Base-by-base conservation (phyloP, 2,113 vertebrate genomes). In the Panthera uncia region DNA sequence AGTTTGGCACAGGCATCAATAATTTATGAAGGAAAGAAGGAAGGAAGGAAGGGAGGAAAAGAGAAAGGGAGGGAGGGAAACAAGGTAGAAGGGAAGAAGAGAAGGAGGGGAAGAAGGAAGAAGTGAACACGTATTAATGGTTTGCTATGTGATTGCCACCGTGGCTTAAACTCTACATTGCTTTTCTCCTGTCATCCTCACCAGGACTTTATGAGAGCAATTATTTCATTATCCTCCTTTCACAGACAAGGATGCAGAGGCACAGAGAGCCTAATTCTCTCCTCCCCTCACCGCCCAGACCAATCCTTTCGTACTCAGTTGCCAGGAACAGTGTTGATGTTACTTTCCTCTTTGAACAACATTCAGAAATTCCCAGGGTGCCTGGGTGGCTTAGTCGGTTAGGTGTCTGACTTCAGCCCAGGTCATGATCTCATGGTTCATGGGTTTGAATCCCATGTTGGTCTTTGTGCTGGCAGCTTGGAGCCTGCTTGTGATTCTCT, bases 171-270 rank as follows among this genome's bases (percentile, higher is more conserved):
- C 7, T 48, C 31, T 7, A 15, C 25, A 4, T 48, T 14, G 1
- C 1, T 38, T 63, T 33, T 38, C 33, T 81, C 48, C 52, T 61
- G 0, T 36, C 7, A 23, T 33, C 55, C 33, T 80, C 29, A 65
- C 45, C 2, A 1, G 61, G 52, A 52, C 9, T 52, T 10, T 16
- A 16, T 0, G 1, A 38, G 23, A 16, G 16, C 11, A 14, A 7
- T 69, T 41, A 7, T 31, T 33, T 52, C 29, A 8, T n/a, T 45
- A 21, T 79, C 29, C 19, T 4, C 38, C 4, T 25, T 31, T 63
- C 6, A 23, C 27, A 57, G 45, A 21, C 12, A 5, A 48, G 61
- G 69, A 61, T 48, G 13, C 25, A 8, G 63, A 78, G 29, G 13
- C 68, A 10, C 0, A 4, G 31, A 57, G 18, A 31, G 27, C 36